Evolutionary conservation across 2,113 vertebrate genomes (phyloP).

Genomic region (Pantherophis guttatus): DNA sequence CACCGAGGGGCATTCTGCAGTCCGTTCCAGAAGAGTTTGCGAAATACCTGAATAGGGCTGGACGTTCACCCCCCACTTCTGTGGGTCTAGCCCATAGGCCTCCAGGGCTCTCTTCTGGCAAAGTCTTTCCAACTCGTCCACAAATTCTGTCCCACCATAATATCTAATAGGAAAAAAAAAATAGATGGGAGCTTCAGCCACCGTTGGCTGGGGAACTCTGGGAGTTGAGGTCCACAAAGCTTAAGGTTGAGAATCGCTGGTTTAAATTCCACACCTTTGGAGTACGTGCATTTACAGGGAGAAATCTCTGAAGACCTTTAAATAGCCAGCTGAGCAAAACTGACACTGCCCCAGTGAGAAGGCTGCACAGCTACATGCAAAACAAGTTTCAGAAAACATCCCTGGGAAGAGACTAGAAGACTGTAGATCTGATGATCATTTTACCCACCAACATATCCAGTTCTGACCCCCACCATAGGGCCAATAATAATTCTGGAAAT

Average conservation of each 20-base stretch:
- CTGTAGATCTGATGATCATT: background rate
- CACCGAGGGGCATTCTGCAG: background rate
- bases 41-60: slow-evolving; percentile 92
- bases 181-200: background rate
- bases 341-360: background rate
- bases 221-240: background rate
- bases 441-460: background rate
- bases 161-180: slow-evolving; percentile 71
- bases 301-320: background rate
- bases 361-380: background rate
- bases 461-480: background rate
- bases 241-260: background rate
- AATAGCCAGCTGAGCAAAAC: background rate
- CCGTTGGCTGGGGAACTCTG: background rate
- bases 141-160: slow-evolving; percentile 89
- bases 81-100: slow-evolving; percentile 79
- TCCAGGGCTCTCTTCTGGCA: slow-evolving; percentile 91
- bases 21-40: background rate
- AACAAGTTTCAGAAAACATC: background rate
- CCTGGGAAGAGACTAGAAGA: background rate
- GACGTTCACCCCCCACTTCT: slow-evolving; percentile 92
- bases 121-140: slow-evolving; percentile 90
- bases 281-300: background rate
- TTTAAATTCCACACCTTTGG: background rate
- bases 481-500: background rate